Percentiles rank a stretch among this genome's conserved stretches.
These are phyloP conservation scores for Macroramphosus scolopax DNA, from an alignment of 2,797 vertebrate genomes.

Conservation along the genomic window DNA sequence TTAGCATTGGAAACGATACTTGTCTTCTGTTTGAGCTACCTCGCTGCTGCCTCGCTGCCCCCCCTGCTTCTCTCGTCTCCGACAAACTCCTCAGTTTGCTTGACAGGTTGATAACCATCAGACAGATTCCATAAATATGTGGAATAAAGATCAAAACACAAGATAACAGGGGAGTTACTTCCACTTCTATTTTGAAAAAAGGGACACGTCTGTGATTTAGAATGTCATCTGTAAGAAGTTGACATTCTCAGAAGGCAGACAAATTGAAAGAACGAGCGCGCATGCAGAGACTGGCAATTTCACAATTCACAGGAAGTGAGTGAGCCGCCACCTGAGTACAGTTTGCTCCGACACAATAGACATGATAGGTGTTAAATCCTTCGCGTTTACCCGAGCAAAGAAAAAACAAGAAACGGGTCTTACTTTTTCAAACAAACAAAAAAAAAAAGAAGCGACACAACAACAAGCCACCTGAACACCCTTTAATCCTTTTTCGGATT, in stretches of 20 bases:
- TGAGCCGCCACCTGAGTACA: conserved; percentile 22
- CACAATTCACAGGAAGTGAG: conserved; percentile 32
- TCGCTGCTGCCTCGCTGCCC: conserved; percentile 27
- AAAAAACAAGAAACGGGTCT: conserved; percentile 10
- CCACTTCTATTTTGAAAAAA: conserved; percentile 26
- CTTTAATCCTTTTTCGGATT: conserved; percentile 24
- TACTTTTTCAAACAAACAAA: conserved; percentile 7
- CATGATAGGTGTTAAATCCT: conserved; percentile 18
- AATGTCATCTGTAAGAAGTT: conserved; percentile 26
- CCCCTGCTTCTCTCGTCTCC: conserved; percentile 25
- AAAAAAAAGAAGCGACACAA: neutral
- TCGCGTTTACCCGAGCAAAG: conserved; percentile 11
- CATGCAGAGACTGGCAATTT: conserved; percentile 29
- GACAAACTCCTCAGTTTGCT: conserved; percentile 41
- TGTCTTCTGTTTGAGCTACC: too few species aligned
- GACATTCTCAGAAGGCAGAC: conserved; percentile 14
- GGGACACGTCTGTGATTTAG: conserved; percentile 14
- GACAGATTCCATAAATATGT: conserved; percentile 56
- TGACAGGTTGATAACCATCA: conserved; percentile 58
- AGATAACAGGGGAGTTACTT: conserved; percentile 41
- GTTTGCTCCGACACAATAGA: conserved; percentile 24
- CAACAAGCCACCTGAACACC: conserved; percentile 13
- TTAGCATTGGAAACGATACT: too few species aligned
- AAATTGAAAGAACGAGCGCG: conserved; percentile 20
- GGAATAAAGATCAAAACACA: conserved; percentile 51